Conservation (phyloP, 23 tunicate genomes). For the Pegea sp. region DNA sequence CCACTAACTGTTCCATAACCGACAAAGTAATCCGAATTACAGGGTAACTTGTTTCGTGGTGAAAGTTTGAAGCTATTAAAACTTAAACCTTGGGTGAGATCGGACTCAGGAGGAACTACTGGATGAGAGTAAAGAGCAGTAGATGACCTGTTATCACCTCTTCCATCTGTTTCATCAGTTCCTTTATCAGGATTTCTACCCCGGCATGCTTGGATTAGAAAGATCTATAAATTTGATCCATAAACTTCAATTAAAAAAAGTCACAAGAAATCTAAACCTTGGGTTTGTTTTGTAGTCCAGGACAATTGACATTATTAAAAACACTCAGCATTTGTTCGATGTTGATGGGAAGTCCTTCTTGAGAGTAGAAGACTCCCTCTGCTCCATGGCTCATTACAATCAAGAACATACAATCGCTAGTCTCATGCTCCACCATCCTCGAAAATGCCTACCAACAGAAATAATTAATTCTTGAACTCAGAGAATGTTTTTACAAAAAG, state of each 20-base stretch:
- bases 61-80: neutral
- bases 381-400: slow-evolving; percentile 75
- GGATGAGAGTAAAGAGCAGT: neutral
- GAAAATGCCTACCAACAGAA: no score
- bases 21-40: slow-evolving; percentile 31
- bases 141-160: neutral
- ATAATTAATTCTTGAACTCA: no score
- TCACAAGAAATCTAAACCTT: slow-evolving; percentile 19
- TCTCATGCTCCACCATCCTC: slow-evolving; percentile 22
- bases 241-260: neutral
- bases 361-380: slow-evolving; percentile 37
- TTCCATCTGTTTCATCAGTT: slow-evolving; percentile 42
- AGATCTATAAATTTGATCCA: slow-evolving; percentile 11
- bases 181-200: slow-evolving; percentile 51
- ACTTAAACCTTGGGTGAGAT: neutral
- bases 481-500: no score
- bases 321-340: slow-evolving; percentile 17
- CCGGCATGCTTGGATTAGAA: slow-evolving; percentile 61
- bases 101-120: slow-evolving; percentile 9
- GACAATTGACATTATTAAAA: slow-evolving; percentile 61
- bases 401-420: slow-evolving; percentile 12
- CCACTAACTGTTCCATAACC: slow-evolving; percentile 85
- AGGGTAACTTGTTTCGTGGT: slow-evolving; percentile 44
- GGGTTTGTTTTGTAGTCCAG: slow-evolving; percentile 69
- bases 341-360: slow-evolving; percentile 29